These are phyloP conservation scores for Sebastes variabilis DNA, from an alignment of 2,797 vertebrate genomes.

Conservation along the genomic window DNA sequence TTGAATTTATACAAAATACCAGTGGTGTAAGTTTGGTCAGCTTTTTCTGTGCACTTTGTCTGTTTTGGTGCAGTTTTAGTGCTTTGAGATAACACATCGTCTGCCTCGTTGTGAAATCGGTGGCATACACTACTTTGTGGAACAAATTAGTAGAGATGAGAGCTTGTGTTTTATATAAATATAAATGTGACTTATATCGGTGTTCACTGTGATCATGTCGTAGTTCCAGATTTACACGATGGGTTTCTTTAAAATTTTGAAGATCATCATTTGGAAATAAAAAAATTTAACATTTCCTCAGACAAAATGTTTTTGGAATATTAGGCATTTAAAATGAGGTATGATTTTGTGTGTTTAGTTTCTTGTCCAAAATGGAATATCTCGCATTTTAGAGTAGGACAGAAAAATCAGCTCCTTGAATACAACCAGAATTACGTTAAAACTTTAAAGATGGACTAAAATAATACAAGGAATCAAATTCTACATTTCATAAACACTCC, in stretches of 20 bases:
- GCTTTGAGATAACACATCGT: conserved; percentile 53
- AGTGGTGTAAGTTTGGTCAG: conserved; percentile 29
- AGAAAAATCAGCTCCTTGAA: neutral
- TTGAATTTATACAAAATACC: conserved; percentile 6
- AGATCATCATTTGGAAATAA: neutral
- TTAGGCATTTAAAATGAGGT: neutral
- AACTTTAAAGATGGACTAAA: neutral
- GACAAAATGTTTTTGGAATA: neutral
- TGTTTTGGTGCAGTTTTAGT: conserved; percentile 57
- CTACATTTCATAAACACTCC: neutral
- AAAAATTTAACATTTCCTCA: neutral
- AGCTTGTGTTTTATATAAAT: conserved; percentile 48
- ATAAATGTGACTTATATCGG: conserved; percentile 67
- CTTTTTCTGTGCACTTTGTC: conserved; percentile 47
- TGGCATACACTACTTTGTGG: conserved; percentile 51
- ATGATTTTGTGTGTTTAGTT: neutral
- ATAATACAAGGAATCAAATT: neutral
- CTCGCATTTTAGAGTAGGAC: neutral
- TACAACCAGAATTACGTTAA: neutral
- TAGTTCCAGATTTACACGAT: conserved; percentile 42
- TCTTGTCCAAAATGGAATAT: neutral
- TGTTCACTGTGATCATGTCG: conserved; percentile 79
- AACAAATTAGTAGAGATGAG: conserved; percentile 34
- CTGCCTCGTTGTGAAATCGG: conserved; percentile 51
- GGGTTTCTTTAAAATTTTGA: neutral